These are phyloP conservation scores for Aleiodes alternator DNA, from an alignment of 2,888 invertebrate species.

Conservation along the genomic window DNA sequence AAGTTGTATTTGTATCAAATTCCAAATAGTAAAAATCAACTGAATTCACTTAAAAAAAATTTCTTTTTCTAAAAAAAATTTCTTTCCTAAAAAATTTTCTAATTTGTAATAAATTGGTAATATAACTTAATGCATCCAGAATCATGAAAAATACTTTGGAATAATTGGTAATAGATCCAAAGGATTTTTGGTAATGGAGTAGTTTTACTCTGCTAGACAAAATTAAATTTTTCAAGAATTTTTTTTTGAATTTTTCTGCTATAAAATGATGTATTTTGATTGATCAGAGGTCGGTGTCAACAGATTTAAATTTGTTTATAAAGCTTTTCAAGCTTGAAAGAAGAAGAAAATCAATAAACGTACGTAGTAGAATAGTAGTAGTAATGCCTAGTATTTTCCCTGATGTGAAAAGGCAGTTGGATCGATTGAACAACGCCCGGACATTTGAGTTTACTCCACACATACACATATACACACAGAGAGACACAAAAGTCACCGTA, in stretches of 20 bases:
- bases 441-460: conserved; percentile 10
- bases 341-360: conserved; percentile 15
- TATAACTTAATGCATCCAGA: not conserved
- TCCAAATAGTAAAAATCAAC: not conserved
- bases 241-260: too few relatives aligned
- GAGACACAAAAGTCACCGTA: conserved; percentile 10
- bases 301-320: too few relatives aligned
- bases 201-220: too few relatives aligned
- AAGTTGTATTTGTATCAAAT: not conserved
- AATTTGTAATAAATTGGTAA: too few relatives aligned
- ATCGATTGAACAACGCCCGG: conserved; percentile 33
- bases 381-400: not conserved
- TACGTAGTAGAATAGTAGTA: conserved; percentile 14
- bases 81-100: too few relatives aligned
- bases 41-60: too few relatives aligned
- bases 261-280: too few relatives aligned
- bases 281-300: too few relatives aligned
- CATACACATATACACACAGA: too few relatives aligned
- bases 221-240: too few relatives aligned
- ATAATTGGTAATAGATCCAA: not conserved
- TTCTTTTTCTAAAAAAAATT: too few relatives aligned
- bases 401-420: not conserved
- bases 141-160: not conserved
- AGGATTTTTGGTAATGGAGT: too few relatives aligned
- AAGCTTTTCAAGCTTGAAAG: not conserved